Evolutionary conservation across 2,797 vertebrate genomes (phyloP).

Genomic region (Esox masquinongy): DNA sequence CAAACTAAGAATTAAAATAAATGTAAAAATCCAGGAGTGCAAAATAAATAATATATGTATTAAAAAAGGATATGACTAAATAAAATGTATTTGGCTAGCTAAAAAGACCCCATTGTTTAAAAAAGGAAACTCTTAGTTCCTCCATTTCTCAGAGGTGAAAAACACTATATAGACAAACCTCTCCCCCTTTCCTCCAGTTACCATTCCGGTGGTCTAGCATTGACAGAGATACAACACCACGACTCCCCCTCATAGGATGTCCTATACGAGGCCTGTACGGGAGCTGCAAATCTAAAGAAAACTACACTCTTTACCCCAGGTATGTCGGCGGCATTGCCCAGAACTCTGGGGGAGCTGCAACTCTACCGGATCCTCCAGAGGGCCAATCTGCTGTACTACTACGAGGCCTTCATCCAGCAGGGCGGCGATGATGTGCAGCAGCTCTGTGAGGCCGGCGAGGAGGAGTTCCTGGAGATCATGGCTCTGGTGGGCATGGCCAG

Average conservation of each 20-base stretch:
- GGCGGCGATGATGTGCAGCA: conserved; percentile 98
- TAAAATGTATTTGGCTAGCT: no score
- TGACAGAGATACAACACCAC: not conserved
- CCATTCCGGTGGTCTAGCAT: no score
- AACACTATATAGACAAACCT: no score
- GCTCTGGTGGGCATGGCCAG: conserved; percentile 98
- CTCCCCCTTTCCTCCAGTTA: no score
- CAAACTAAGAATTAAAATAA: no score
- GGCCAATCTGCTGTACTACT: conserved; percentile 97
- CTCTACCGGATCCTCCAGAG: conserved; percentile 95
- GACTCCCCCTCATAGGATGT: not conserved
- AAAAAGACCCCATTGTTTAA: no score
- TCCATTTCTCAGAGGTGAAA: no score
- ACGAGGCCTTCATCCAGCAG: conserved; percentile 98
- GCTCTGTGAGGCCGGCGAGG: conserved; percentile 96
- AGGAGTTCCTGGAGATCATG: conserved; percentile 99
- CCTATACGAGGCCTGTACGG: not conserved
- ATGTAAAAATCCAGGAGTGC: no score
- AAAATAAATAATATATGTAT: no score
- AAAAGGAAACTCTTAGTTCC: no score
- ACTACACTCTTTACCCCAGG: conserved; percentile 60
- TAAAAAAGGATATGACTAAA: no score
- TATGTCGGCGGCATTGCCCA: conserved; percentile 93
- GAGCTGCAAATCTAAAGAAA: no score
- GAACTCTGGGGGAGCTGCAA: conserved; percentile 97